A percentile compares a stretch with the other conserved stretches of the same genome.
phyloP scores from a whole-genome alignment of 2,888 invertebrate genomes.

The Parnassius glacialis region DNA sequence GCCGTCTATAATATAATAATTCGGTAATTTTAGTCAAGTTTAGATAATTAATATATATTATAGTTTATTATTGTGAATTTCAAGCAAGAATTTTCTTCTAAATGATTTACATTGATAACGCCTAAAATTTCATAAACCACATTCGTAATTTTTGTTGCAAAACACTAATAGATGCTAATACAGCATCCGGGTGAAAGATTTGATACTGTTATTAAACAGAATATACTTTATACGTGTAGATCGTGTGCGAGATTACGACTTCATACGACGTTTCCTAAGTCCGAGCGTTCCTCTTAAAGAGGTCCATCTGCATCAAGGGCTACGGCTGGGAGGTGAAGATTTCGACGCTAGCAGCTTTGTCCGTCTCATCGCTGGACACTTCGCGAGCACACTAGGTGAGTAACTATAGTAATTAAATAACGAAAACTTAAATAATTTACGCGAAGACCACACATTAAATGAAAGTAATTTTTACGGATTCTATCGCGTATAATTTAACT shows the following conservation, averaged over 20 bases:
- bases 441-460: too few relatives aligned
- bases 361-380: slow-evolving; percentile 55
- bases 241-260: slow-evolving; percentile 63
- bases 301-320: slow-evolving; percentile 53
- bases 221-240: slow-evolving; percentile 37
- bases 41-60: too few relatives aligned
- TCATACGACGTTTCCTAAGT: slow-evolving; percentile 56
- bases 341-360: slow-evolving; percentile 66
- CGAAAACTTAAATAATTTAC: too few relatives aligned
- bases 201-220: too few relatives aligned
- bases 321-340: slow-evolving; percentile 62
- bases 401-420: background rate
- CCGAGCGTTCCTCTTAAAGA: slow-evolving; percentile 65
- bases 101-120: too few relatives aligned
- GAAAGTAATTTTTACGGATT: too few relatives aligned
- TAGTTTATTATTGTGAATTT: background rate
- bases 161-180: too few relatives aligned
- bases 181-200: too few relatives aligned
- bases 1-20: too few relatives aligned
- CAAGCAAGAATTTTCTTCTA: background rate
- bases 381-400: slow-evolving; percentile 54
- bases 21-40: too few relatives aligned
- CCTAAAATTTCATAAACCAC: too few relatives aligned
- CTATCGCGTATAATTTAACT: background rate
- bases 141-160: too few relatives aligned